A percentile compares a stretch with the other conserved stretches of the same genome.
phyloP scores from a whole-genome alignment of 1,140 invertebrate species.

The Diachasma alloeum region DNA sequence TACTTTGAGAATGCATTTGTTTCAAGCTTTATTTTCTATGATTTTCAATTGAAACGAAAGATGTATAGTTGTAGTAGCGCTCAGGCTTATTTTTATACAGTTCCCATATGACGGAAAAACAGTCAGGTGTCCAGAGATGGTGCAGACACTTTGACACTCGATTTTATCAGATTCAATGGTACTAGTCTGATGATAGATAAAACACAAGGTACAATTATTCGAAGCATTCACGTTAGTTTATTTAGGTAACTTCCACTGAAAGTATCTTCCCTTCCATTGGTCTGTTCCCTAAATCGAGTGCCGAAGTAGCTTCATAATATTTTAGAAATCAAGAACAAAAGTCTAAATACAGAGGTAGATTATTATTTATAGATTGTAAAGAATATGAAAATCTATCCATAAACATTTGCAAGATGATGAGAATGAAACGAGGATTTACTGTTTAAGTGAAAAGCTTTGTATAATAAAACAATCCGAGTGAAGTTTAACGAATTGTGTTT shows the following conservation, averaged over 20 bases:
- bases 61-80: constrained; percentile 1
- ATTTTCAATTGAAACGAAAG: not conserved
- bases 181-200: not conserved
- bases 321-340: constrained; percentile 35
- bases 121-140: not conserved
- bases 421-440: constrained; percentile 49
- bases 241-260: not conserved
- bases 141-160: not conserved
- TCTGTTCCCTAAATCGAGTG: constrained; percentile 36
- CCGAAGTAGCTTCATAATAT: constrained; percentile 35
- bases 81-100: constrained; percentile 10
- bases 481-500: not conserved
- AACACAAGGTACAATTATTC: not conserved
- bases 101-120: not conserved
- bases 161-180: not conserved
- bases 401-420: constrained; percentile 36
- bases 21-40: not conserved
- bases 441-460: constrained; percentile 61
- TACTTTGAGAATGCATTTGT: not conserved
- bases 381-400: constrained; percentile 19
- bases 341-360: constrained; percentile 23
- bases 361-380: constrained; percentile 28
- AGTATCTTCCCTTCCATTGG: constrained; percentile 11
- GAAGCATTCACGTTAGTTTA: not conserved
- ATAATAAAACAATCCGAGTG: constrained; percentile 50